A percentile compares a stretch with the other conserved stretches of the same genome.
Conservation (phyloP, 2,888 invertebrate species). For the Lepas anatifera region DNA sequence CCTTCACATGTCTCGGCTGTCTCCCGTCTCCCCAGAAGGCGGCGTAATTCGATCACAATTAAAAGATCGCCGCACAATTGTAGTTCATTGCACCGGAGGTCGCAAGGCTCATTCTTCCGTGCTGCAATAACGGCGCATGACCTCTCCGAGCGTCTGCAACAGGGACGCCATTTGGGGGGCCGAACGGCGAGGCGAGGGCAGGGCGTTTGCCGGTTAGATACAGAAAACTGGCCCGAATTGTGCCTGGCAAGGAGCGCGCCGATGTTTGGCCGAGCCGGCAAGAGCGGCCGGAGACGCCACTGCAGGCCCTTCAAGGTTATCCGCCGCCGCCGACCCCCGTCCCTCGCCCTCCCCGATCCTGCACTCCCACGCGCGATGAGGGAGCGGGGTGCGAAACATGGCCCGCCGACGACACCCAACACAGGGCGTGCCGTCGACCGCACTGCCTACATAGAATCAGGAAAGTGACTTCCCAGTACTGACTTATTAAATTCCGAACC, state of each 20-base stretch:
- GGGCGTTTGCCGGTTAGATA: not conserved
- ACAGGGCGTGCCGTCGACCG: too few species aligned
- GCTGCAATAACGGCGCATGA: not conserved
- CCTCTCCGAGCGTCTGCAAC: not conserved
- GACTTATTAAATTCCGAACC: too few species aligned
- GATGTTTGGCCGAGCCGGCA: too few species aligned
- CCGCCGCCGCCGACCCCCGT: not conserved
- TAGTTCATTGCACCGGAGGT: not conserved
- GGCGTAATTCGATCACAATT: conserved; percentile 9
- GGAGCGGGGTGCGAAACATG: not conserved
- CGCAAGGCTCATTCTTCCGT: not conserved
- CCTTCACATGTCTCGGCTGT: conserved; percentile 9
- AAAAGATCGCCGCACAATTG: conserved; percentile 9
- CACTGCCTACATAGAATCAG: too few species aligned
- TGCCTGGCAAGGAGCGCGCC: too few species aligned
- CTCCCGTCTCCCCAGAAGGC: conserved; percentile 1
- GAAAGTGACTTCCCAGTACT: too few species aligned
- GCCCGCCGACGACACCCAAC: not conserved
- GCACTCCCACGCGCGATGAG: not conserved
- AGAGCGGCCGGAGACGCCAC: not conserved
- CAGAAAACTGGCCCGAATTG: conserved; percentile 8
- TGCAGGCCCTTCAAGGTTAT: not conserved
- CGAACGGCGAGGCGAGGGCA: not conserved
- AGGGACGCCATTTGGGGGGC: not conserved
- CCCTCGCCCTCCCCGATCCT: not conserved